Evolutionary conservation across 2,888 invertebrate genomes (phyloP).

Genomic region (Petrolisthes manimaculis): DNA sequence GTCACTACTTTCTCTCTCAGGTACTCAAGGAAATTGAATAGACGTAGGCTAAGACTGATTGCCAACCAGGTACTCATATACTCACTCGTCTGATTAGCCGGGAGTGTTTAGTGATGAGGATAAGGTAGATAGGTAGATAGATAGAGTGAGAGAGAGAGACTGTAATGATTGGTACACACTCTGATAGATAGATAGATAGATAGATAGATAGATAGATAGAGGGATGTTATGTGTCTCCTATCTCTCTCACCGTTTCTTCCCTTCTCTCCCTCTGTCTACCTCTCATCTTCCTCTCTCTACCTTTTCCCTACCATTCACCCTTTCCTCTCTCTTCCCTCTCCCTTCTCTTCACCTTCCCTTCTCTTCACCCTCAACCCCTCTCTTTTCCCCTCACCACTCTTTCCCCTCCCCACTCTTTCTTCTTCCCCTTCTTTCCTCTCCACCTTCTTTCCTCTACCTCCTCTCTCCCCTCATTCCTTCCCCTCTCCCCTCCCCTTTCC

Average conservation of each 20-base stretch:
- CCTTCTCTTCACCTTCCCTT: not conserved
- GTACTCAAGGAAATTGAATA: no score
- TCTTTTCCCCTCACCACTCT: not conserved
- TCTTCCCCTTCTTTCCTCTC: slow-evolving; percentile 12
- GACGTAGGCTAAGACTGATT: no score
- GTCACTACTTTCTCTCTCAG: not conserved
- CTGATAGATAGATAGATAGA: not conserved
- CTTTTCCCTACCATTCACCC: no score
- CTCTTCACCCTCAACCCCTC: not conserved
- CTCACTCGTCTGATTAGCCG: no score
- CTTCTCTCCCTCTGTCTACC: not conserved
- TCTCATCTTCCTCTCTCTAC: no score
- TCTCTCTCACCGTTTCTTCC: slow-evolving; percentile 8
- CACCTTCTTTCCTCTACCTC: not conserved
- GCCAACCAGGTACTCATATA: no score
- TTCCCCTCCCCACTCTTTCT: not conserved
- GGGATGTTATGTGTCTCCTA: slow-evolving; percentile 2
- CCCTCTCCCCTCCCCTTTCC: not conserved
- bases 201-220: not conserved
- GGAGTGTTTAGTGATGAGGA: no score
- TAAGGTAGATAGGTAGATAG: not conserved
- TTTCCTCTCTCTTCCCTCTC: not conserved
- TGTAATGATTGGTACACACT: no score
- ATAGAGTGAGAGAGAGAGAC: no score
- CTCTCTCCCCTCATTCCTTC: not conserved